phyloP scores from a whole-genome alignment of 2,888 invertebrate genomes.

The Prostheceraeus crozeri region DNA sequence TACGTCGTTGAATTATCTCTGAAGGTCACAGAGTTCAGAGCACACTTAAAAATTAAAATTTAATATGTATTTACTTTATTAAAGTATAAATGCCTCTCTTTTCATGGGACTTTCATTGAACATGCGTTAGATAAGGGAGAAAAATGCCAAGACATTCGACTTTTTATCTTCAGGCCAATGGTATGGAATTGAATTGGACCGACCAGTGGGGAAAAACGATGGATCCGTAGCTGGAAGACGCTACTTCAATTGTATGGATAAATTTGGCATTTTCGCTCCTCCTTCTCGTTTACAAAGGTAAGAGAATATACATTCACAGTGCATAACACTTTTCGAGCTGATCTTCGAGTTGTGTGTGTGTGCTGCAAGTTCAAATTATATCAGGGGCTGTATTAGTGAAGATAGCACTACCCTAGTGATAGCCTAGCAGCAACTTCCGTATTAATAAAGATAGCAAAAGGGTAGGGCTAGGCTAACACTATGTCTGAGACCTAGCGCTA shows the following conservation, averaged over 20 bases:
- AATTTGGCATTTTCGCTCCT: slow-evolving; percentile 56
- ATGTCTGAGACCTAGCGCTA: too few relatives aligned
- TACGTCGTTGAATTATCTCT: too few relatives aligned
- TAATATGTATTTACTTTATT: slow-evolving; percentile 1
- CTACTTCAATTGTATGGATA: slow-evolving; percentile 53
- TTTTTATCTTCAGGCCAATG: slow-evolving; percentile 57
- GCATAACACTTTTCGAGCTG: too few relatives aligned
- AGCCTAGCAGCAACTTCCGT: too few relatives aligned
- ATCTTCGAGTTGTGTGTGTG: too few relatives aligned
- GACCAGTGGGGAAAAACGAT: slow-evolving; percentile 55
- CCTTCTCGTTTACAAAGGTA: slow-evolving; percentile 55
- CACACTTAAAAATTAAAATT: too few relatives aligned
- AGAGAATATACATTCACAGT: slow-evolving; percentile 35
- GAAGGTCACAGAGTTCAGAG: too few relatives aligned
- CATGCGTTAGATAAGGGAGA: background rate
- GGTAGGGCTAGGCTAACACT: too few relatives aligned
- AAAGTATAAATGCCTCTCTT: background rate
- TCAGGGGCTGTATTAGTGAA: too few relatives aligned
- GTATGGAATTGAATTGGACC: slow-evolving; percentile 57
- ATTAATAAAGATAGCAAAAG: too few relatives aligned
- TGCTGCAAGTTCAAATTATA: too few relatives aligned
- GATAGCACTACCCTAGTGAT: too few relatives aligned
- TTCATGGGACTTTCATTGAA: background rate
- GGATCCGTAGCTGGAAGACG: slow-evolving; percentile 52
- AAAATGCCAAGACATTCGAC: slow-evolving; percentile 28